Percentiles rank a stretch among this genome's conserved stretches.
These are phyloP conservation scores for Hylyphantes graminicola DNA, from an alignment of 1,140 invertebrate genomes.

Conservation along the genomic window DNA sequence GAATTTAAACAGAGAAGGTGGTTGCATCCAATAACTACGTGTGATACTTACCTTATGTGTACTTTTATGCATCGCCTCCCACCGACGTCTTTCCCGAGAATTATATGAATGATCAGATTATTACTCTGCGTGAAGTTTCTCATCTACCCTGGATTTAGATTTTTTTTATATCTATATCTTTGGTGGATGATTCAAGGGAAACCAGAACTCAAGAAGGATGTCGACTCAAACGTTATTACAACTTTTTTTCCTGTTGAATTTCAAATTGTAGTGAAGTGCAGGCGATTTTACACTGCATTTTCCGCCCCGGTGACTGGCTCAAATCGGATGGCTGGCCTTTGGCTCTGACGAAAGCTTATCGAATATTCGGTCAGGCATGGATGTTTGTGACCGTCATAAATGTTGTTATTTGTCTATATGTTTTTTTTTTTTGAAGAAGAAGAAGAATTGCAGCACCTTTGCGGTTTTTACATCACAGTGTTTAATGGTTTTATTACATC, in stretches of 20 bases:
- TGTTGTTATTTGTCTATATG: no score
- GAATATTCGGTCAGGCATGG: no score
- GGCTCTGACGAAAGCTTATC: no score
- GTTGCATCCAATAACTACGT: background rate
- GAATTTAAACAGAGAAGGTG: background rate
- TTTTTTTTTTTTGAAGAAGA: no score
- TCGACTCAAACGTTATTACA: slow-evolving; percentile 16
- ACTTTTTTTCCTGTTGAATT: slow-evolving; percentile 21
- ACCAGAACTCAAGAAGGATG: background rate
- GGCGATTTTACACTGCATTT: no score
- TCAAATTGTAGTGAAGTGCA: background rate
- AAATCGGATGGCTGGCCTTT: no score
- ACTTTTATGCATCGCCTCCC: background rate
- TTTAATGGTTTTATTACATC: no score
- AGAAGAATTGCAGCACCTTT: no score
- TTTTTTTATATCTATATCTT: slow-evolving; percentile 9
- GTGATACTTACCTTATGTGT: background rate
- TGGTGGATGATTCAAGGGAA: background rate
- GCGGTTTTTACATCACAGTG: no score
- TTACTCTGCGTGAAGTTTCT: background rate
- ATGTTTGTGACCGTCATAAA: no score
- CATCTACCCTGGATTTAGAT: background rate
- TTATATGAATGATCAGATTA: slow-evolving; percentile 29
- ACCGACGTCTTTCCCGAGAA: background rate
- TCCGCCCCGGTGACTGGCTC: no score